Evolutionary conservation across 1,140 invertebrate genomes (phyloP).

Genomic region (Asobara japonica): DNA sequence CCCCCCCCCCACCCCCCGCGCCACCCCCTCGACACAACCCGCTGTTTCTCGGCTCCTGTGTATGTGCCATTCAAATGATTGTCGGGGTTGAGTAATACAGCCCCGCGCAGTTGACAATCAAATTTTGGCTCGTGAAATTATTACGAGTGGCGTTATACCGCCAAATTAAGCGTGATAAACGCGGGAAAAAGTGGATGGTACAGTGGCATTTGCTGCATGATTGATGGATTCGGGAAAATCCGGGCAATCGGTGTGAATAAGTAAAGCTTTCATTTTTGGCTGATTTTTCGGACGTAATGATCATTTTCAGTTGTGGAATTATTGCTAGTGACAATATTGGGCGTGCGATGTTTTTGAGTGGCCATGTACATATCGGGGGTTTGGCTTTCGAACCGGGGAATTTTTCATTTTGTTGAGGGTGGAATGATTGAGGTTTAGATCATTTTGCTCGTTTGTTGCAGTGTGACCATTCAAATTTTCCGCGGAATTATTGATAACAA

Average conservation of each 20-base stretch:
- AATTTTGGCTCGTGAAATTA: slow-evolving; percentile 23
- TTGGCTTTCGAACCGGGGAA: too few relatives aligned
- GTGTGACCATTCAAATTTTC: too few relatives aligned
- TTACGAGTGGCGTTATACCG: neutral
- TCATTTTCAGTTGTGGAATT: too few relatives aligned
- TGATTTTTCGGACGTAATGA: too few relatives aligned
- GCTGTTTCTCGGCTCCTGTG: neutral
- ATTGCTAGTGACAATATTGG: too few relatives aligned
- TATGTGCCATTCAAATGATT: slow-evolving; percentile 31
- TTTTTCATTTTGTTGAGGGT: too few relatives aligned
- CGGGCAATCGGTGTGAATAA: neutral
- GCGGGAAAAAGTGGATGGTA: neutral
- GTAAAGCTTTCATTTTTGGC: too few relatives aligned
- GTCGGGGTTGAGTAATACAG: slow-evolving; percentile 24
- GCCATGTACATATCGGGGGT: too few relatives aligned
- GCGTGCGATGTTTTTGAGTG: too few relatives aligned
- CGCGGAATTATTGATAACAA: too few relatives aligned
- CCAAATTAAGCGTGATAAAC: slow-evolving; percentile 29
- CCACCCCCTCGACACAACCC: neutral
- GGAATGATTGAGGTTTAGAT: too few relatives aligned
- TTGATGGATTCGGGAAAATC: neutral
- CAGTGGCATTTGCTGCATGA: neutral
- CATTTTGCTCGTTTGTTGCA: too few relatives aligned
- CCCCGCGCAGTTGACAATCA: slow-evolving; percentile 28
- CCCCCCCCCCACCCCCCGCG: neutral